phyloP scores from a whole-genome alignment of 2,797 vertebrate genomes.

The Paedocypris micromegethes region DNA sequence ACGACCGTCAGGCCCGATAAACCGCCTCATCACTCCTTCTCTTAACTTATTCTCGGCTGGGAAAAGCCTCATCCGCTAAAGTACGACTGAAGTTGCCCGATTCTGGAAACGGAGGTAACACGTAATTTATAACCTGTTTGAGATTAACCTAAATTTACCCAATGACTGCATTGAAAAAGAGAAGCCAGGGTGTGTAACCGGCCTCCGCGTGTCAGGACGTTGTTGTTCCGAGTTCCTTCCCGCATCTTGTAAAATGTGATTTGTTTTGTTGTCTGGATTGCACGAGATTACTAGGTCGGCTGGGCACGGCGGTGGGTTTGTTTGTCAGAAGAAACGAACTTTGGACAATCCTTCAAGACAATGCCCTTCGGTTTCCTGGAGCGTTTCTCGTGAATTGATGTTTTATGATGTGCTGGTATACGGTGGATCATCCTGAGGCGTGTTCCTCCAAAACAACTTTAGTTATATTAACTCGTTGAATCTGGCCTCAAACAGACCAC shows the following conservation, averaged over 20 bases:
- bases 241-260: slow-evolving; percentile 6
- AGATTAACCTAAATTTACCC: slow-evolving; percentile 32
- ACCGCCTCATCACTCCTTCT: slow-evolving; percentile 33
- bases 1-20: slow-evolving; percentile 66
- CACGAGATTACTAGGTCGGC: slow-evolving; percentile 2
- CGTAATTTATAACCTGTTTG: slow-evolving; percentile 10
- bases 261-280: slow-evolving; percentile 1
- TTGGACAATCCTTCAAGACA: slow-evolving; percentile 21
- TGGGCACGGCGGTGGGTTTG: slow-evolving; percentile 9
- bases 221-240: not conserved
- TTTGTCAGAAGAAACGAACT: slow-evolving; percentile 28
- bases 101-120: slow-evolving; percentile 22
- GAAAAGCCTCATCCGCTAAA: slow-evolving; percentile 40
- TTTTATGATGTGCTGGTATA: too few relatives aligned
- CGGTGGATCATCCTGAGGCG: too few relatives aligned
- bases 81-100: slow-evolving; percentile 58
- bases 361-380: too few relatives aligned
- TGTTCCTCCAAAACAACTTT: too few relatives aligned
- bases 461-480: too few relatives aligned
- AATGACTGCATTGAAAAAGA: slow-evolving; percentile 2
- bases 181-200: not conserved
- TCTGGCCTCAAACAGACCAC: too few relatives aligned
- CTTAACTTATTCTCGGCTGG: slow-evolving; percentile 39
- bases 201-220: slow-evolving; percentile 15
- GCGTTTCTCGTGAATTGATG: too few relatives aligned